Base-by-base conservation (phyloP, 37 sponge, comb jelly and placozoan genomes). In the Hormiphora californensis region DNA sequence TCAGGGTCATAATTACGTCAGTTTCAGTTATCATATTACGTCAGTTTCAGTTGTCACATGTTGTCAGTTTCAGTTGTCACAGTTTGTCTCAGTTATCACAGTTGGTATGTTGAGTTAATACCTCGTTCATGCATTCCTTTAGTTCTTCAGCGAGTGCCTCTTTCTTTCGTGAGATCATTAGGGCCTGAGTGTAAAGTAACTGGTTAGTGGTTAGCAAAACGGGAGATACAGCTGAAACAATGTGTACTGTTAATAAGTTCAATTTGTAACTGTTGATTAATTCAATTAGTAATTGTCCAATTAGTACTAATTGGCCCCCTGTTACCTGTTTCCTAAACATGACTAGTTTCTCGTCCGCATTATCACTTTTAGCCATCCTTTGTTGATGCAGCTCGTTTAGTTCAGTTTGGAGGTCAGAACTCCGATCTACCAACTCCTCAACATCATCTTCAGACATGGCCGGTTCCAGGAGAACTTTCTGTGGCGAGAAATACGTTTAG, bases 241-340 rank as follows among this genome's bases (percentile, higher is more conserved):
- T 17, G 15, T 49, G 15, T 17, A 49, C 53, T 15, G 53, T 49
- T 49, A 17, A 17, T 49, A 49, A 49, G 53, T 49, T 17, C 53
- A 9, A 15, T 15, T 49, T 49, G 53, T 49, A 17, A 49, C 9
- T 17, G 15, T n/a, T n/a, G n/a, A n/a, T n/a, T n/a, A n/a, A n/a
- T n/a, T n/a, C n/a, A n/a, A n/a, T n/a, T n/a, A n/a, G n/a, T n/a
- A n/a, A n/a, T n/a, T n/a, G n/a, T n/a, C n/a, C n/a, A n/a, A n/a
- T n/a, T n/a, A n/a, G n/a, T n/a, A n/a, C n/a, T n/a, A n/a, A n/a
- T n/a, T n/a, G n/a, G n/a, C n/a, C n/a, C n/a, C n/a, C n/a, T n/a
- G n/a, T 7, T 85, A 86, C 88, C 88, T 88, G 96, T 87, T 98
- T 97, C 30, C 99, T 68, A 69, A 95, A 95, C 53, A 98, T 86